These are phyloP conservation scores for Phoenicopterus ruber DNA, from an alignment of 2,113 vertebrate genomes.

Conservation along the genomic window DNA sequence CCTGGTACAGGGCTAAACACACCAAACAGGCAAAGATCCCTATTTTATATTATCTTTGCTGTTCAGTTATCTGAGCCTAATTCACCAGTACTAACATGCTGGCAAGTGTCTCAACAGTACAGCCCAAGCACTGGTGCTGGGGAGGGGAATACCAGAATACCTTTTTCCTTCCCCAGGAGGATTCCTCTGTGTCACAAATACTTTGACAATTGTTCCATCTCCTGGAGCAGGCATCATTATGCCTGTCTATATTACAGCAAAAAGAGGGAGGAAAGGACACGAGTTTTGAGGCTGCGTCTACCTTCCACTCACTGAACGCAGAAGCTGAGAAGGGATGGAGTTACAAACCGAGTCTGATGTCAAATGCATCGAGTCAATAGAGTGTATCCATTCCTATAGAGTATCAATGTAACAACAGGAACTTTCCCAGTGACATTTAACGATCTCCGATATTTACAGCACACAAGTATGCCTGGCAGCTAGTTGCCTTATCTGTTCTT, in stretches of 20 bases:
- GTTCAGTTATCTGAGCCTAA: background rate
- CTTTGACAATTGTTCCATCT: background rate
- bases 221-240: background rate
- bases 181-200: background rate
- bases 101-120: background rate
- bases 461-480: background rate
- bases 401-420: background rate
- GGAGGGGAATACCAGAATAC: background rate
- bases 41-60: background rate
- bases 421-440: background rate
- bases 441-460: constrained; percentile 2
- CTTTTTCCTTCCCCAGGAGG: background rate
- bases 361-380: background rate
- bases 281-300: background rate
- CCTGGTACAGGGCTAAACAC: background rate
- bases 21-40: background rate
- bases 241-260: background rate
- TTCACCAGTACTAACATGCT: background rate
- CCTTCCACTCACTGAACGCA: background rate
- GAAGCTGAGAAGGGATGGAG: background rate
- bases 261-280: background rate
- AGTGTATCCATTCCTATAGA: background rate
- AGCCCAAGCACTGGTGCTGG: background rate
- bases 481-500: background rate
- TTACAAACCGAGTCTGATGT: background rate